Evolutionary conservation across 2,888 invertebrate genomes (phyloP), one percentile per base, ranked within the genome.

Genomic region (Campaea margaritaria): DNA sequence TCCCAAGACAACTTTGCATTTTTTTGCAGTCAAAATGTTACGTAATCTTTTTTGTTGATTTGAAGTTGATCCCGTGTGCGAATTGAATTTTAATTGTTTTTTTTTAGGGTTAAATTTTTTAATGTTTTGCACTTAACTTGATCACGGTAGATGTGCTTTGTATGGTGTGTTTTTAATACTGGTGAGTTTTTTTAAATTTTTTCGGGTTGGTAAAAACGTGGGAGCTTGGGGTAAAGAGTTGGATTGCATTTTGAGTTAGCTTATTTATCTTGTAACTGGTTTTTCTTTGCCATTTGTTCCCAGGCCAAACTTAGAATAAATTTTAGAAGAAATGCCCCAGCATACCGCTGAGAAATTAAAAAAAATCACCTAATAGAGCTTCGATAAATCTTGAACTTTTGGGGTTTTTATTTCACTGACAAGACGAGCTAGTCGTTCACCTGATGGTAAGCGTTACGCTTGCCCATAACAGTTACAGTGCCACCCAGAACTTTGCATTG

Each of bases 131-230:
- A 82, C 83, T 79, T 81, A 81, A 79, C 79, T 81, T 69, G 59
- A 66, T 78, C 70, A 80, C 80, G 80, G 79, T 80, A 78, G 76
- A 82, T 79, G 72, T 75, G 74, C 69, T 81, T 75, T 74, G 73
- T 73, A 77, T 75, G 72, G 48, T 49, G 58, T 66, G 76, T 72
- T 76, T 80, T 75, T 73, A 55, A 68, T 70, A 67, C 61, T 65
- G 58, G 61, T 63, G 51, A 58, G 50, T 70, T 67, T 72, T 65
- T 67, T 31, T 31, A 46, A 21, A 48, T 67, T 69, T 67, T 59
- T 63, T 54, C 58, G 7, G 41, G 49, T 36, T 47, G 0, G 47
- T 54, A 78, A 76, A 77, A 79, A 77, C 79, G 81, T 80, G 79
- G 65, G 78, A 77, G 42, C 27, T 2, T 8, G 14, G n/a, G n/a